Percentiles rank a stretch among this genome's conserved stretches.
These are phyloP conservation scores for Rhamnusium bicolor DNA, from an alignment of 2,888 invertebrate genomes.

Conservation along the genomic window DNA sequence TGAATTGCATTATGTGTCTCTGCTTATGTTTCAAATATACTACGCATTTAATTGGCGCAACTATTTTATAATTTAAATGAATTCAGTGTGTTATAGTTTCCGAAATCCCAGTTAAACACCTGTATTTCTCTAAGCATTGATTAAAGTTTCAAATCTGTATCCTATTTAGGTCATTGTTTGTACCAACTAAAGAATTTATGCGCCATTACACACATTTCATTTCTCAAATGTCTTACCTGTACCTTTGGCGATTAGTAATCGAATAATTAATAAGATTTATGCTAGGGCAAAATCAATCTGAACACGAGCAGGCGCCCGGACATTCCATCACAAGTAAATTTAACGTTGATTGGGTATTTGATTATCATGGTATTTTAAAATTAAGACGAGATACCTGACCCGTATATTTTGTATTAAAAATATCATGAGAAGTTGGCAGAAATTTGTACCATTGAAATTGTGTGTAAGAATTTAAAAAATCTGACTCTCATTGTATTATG, in stretches of 20 bases:
- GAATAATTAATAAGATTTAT: conserved; percentile 1
- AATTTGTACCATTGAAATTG: too few species aligned
- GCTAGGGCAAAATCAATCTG: neutral
- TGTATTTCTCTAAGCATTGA: neutral
- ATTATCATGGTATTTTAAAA: neutral
- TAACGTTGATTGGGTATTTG: neutral
- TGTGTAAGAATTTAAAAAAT: too few species aligned
- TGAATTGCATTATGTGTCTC: too few species aligned
- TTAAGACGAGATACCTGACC: too few species aligned
- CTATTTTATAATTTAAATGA: neutral
- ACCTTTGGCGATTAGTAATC: neutral
- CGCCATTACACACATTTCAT: neutral
- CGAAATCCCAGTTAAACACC: neutral
- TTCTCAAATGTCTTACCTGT: neutral
- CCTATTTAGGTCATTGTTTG: neutral
- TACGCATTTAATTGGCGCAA: too few species aligned
- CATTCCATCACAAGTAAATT: neutral
- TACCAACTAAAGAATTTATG: neutral
- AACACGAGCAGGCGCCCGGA: neutral
- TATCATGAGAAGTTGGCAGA: too few species aligned
- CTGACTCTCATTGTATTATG: too few species aligned
- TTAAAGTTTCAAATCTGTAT: neutral
- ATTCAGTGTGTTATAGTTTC: neutral
- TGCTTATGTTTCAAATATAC: too few species aligned
- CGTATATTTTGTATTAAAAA: too few species aligned